Conservation (phyloP, 53 echinoderm and acorn worm species). For the Echinarachnius parma region DNA sequence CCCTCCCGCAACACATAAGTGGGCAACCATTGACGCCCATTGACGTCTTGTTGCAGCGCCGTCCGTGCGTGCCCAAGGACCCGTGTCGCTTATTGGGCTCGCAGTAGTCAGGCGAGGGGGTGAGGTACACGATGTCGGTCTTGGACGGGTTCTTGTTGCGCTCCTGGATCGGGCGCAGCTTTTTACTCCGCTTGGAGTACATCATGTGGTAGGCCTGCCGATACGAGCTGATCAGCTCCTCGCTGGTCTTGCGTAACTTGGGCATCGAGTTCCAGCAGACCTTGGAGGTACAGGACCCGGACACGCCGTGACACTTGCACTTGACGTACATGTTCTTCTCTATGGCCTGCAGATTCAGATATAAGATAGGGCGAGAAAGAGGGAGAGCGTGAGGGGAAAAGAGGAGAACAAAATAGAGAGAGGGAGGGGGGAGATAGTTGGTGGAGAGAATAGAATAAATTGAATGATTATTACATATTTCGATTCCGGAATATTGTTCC, state of each 20-base stretch:
- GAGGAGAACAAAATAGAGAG: too few relatives aligned
- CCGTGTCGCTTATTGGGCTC: constrained; percentile 85
- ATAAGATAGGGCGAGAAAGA: too few relatives aligned
- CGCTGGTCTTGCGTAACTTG: constrained; percentile 64
- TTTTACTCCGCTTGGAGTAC: constrained; percentile 61
- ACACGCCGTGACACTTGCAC: constrained; percentile 98
- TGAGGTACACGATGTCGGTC: constrained; percentile 83
- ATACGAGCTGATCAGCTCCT: constrained; percentile 55
- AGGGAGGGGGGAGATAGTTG: too few relatives aligned
- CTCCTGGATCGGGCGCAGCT: constrained; percentile 63
- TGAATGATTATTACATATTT: too few relatives aligned
- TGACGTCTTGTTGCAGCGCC: constrained; percentile 93
- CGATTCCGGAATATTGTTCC: too few relatives aligned
- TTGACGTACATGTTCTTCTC: constrained; percentile 79
- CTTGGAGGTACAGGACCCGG: constrained; percentile 90
- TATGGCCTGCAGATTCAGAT: constrained; percentile 59
- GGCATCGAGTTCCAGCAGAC: constrained; percentile 99
- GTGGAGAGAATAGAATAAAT: too few relatives aligned
- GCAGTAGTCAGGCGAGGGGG: constrained; percentile 84
- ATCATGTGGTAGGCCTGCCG: constrained; percentile 56
- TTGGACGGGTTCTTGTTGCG: constrained; percentile 50
- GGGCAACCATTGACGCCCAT: constrained; percentile 66
- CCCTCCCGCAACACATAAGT: constrained; percentile 89
- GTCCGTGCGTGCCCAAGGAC: constrained; percentile 89
- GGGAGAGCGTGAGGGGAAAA: too few relatives aligned